phyloP scores from a whole-genome alignment of 2,797 vertebrate species.

The Sciaenops ocellatus region DNA sequence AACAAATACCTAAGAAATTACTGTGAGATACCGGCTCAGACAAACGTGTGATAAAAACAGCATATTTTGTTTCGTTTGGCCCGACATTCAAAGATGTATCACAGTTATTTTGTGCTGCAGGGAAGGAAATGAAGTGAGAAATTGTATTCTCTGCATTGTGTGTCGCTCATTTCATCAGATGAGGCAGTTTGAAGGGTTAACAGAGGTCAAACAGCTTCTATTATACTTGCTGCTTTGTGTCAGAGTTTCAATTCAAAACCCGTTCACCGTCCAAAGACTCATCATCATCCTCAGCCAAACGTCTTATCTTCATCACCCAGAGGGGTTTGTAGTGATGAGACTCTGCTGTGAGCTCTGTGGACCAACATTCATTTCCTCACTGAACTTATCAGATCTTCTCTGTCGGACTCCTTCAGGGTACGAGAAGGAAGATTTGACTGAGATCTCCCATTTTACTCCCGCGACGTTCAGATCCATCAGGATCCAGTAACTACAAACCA shows the following conservation, averaged over 20 bases:
- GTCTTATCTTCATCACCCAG: conserved; percentile 34
- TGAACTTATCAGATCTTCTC: conserved; percentile 36
- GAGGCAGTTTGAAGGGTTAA: not conserved
- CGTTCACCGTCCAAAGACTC: not conserved
- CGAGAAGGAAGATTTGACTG: not conserved
- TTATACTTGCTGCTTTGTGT: not conserved
- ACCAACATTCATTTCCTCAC: conserved; percentile 52
- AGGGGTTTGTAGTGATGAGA: conserved; percentile 40
- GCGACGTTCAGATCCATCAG: not conserved
- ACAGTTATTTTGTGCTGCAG: not conserved
- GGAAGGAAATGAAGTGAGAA: not conserved
- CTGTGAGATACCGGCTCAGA: too few relatives aligned
- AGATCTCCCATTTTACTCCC: not conserved
- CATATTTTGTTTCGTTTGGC: not conserved
- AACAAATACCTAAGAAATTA: too few relatives aligned
- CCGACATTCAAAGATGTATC: not conserved
- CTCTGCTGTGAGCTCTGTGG: not conserved
- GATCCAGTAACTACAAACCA: not conserved
- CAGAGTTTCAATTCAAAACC: conserved; percentile 10
- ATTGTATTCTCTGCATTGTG: conserved; percentile 1
- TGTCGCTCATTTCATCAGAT: too few relatives aligned
- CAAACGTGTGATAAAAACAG: too few relatives aligned
- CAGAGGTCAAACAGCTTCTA: conserved; percentile 21
- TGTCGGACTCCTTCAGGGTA: conserved; percentile 17
- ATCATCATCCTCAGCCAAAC: not conserved